Conservation (phyloP, 2,888 invertebrate genomes). For the Drosophila lacicola region DNA sequence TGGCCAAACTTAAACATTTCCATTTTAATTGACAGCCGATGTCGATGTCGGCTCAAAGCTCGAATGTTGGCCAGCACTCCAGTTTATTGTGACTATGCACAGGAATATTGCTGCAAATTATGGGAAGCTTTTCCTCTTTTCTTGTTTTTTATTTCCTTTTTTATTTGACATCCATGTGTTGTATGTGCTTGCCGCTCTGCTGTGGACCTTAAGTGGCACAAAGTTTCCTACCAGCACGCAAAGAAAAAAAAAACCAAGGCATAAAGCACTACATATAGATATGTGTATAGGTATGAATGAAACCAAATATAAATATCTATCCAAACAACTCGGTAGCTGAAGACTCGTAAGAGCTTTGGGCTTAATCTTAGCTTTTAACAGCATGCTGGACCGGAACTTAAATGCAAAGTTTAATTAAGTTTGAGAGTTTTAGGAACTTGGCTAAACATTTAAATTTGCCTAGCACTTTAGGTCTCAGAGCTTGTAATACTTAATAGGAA, state of each 20-base stretch:
- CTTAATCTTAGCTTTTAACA: slow-evolving; percentile 2
- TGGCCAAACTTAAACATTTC: slow-evolving; percentile 73
- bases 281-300: background rate
- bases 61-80: slow-evolving; percentile 39
- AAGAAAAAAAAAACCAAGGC: slow-evolving; percentile 12
- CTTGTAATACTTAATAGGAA: too few species aligned
- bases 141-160: background rate
- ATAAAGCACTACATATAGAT: slow-evolving; percentile 16
- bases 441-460: too few species aligned
- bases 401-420: background rate
- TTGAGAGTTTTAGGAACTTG: too few species aligned
- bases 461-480: too few species aligned
- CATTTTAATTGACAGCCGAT: slow-evolving; percentile 76
- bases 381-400: background rate
- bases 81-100: slow-evolving; percentile 59
- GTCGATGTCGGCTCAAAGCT: slow-evolving; percentile 68
- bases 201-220: slow-evolving; percentile 28
- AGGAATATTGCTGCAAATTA: slow-evolving; percentile 55
- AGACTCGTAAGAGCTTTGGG: background rate
- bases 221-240: background rate
- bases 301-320: background rate
- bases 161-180: background rate
- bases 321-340: background rate
- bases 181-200: slow-evolving; percentile 20
- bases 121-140: slow-evolving; percentile 27